Conservation (phyloP, 1,140 invertebrate species). For the Limonius californicus region DNA sequence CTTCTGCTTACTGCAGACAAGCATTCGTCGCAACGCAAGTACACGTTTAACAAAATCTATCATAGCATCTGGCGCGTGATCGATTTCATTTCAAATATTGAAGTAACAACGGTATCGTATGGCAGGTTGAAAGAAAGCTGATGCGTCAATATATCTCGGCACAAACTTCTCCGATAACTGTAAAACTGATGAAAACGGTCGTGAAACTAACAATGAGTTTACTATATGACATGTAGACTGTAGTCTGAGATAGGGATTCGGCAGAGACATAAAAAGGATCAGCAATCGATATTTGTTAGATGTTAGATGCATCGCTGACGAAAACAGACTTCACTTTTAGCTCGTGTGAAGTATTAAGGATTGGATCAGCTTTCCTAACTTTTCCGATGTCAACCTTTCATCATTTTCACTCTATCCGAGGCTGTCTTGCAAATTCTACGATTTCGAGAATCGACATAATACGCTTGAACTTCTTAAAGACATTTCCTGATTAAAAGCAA, state of each 20-base stretch:
- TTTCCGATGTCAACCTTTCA: too few relatives aligned
- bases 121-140: conserved; percentile 9
- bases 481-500: too few relatives aligned
- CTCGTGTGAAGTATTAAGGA: neutral
- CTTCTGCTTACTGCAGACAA: too few relatives aligned
- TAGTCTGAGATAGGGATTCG: neutral
- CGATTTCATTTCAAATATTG: conserved; percentile 15
- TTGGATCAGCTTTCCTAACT: neutral
- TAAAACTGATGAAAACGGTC: conserved; percentile 6
- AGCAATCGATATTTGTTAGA: neutral
- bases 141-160: conserved; percentile 6
- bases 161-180: neutral
- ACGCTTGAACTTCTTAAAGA: too few relatives aligned
- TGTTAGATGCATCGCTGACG: too few relatives aligned
- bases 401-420: neutral
- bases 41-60: conserved; percentile 3
- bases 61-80: neutral
- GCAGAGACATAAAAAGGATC: neutral
- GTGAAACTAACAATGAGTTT: conserved; percentile 5
- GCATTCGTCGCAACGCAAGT: too few relatives aligned
- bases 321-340: neutral
- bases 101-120: conserved; percentile 2
- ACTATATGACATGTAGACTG: neutral
- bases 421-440: neutral
- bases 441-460: too few relatives aligned